These are phyloP conservation scores for Nysson spinosus DNA, from an alignment of 2,888 invertebrate genomes.

Conservation along the genomic window DNA sequence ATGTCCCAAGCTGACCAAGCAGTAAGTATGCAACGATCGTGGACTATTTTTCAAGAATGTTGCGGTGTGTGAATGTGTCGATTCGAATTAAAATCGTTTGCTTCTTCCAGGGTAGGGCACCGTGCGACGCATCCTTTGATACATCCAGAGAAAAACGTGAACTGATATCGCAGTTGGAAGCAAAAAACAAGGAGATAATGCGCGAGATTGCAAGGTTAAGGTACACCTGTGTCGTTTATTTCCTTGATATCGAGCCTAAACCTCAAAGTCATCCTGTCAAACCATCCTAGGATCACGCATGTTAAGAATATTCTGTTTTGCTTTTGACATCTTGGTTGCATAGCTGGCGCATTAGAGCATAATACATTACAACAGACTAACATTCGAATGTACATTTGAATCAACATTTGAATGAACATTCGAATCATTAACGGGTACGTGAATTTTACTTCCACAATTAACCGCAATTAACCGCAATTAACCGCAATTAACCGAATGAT, in stretches of 20 bases:
- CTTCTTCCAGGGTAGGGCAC: conserved; percentile 81
- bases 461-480: no score
- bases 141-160: conserved; percentile 94
- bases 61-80: background rate
- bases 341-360: conserved; percentile 41
- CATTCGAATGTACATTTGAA: no score
- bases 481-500: no score
- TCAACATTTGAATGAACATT: no score
- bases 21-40: conserved; percentile 64
- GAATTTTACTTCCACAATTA: no score
- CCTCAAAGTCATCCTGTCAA: conserved; percentile 74
- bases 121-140: conserved; percentile 87
- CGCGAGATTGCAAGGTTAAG: conserved; percentile 93
- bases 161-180: conserved; percentile 93
- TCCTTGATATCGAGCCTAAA: conserved; percentile 75
- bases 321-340: conserved; percentile 71
- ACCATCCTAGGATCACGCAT: conserved; percentile 76
- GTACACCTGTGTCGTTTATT: conserved; percentile 79
- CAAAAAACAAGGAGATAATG: conserved; percentile 97
- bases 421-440: no score
- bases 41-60: background rate
- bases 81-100: background rate
- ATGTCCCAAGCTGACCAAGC: conserved; percentile 74
- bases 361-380: conserved; percentile 35
- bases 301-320: conserved; percentile 69